Conservation (phyloP, 2,888 invertebrate genomes). For the Tenthredo distinguenda region DNA sequence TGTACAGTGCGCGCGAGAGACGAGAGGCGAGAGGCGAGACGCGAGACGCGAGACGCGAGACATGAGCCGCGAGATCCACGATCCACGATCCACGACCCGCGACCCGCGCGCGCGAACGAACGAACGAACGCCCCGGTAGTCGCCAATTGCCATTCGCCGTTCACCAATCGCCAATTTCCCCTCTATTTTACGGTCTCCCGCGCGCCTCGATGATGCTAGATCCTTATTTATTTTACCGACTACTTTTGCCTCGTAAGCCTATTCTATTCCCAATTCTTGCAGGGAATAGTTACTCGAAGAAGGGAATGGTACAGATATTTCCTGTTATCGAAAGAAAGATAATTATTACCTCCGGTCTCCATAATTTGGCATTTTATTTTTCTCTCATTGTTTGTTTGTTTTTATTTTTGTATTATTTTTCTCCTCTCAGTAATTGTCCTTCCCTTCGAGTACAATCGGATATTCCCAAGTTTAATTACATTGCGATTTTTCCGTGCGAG, state of each 20-base stretch:
- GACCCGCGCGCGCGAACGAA: not conserved
- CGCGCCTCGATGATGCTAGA: slow-evolving; percentile 13
- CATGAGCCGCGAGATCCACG: slow-evolving; percentile 61
- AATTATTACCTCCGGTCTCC: not conserved
- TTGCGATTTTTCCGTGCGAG: not conserved
- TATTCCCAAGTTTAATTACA: not conserved
- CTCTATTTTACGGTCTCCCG: slow-evolving; percentile 46
- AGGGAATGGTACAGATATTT: not conserved
- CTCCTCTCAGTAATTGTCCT: not conserved
- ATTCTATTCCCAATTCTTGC: not conserved
- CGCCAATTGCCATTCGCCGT: slow-evolving; percentile 61
- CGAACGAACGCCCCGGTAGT: slow-evolving; percentile 67
- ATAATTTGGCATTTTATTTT: not conserved
- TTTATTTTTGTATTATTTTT: not conserved
- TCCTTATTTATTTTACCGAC: not conserved
- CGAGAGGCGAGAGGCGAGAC: slow-evolving; percentile 1
- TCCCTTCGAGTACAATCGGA: not conserved
- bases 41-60: slow-evolving; percentile 43
- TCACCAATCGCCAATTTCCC: slow-evolving; percentile 54
- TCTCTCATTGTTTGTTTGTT: not conserved
- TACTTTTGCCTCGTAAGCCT: not conserved
- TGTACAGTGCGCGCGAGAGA: slow-evolving; percentile 1
- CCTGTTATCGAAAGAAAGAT: slow-evolving; percentile 18
- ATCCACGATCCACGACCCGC: slow-evolving; percentile 57
- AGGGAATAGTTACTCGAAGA: not conserved